Evolutionary conservation across 2,888 invertebrate genomes (phyloP).

Genomic region (Lampropteryx suffumata): DNA sequence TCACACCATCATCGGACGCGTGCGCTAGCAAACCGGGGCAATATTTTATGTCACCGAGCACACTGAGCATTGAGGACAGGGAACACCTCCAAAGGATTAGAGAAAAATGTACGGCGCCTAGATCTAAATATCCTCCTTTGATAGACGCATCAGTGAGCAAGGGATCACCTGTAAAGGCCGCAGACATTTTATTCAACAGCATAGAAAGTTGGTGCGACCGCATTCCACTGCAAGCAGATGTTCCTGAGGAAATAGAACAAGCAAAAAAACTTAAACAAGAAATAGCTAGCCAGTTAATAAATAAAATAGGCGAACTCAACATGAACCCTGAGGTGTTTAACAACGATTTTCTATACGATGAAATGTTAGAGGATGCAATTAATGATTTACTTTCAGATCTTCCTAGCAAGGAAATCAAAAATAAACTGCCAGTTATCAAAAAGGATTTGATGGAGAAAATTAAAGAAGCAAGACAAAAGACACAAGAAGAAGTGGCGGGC

Average conservation of each 20-base stretch:
- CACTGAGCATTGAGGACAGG: conserved; percentile 46
- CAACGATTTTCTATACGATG: conserved; percentile 49
- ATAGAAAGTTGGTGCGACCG: conserved; percentile 46
- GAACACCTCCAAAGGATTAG: conserved; percentile 47
- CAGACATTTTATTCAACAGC: conserved; percentile 40
- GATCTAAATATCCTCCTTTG: too few relatives aligned
- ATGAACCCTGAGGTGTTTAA: conserved; percentile 52
- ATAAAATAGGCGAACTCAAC: conserved; percentile 53
- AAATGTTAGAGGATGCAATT: conserved; percentile 50
- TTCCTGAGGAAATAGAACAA: conserved; percentile 35
- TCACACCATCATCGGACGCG: not conserved
- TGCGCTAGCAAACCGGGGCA: not conserved
- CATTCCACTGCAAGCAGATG: conserved; percentile 38
- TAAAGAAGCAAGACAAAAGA: conserved; percentile 40
- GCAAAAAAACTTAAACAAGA: conserved; percentile 42
- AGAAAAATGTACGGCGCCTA: conserved; percentile 37
- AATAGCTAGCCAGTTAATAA: conserved; percentile 41
- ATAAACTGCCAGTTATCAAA: conserved; percentile 36
- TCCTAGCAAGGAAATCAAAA: conserved; percentile 28
- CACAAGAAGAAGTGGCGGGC: conserved; percentile 42
- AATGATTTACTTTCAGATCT: conserved; percentile 39
- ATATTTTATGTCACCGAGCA: conserved; percentile 36
- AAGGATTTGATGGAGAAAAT: conserved; percentile 42
- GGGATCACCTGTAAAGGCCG: conserved; percentile 26
- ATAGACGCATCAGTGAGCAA: too few relatives aligned